Conservation (phyloP, 2,797 vertebrate genomes). For the Sorex maritimensis region DNA sequence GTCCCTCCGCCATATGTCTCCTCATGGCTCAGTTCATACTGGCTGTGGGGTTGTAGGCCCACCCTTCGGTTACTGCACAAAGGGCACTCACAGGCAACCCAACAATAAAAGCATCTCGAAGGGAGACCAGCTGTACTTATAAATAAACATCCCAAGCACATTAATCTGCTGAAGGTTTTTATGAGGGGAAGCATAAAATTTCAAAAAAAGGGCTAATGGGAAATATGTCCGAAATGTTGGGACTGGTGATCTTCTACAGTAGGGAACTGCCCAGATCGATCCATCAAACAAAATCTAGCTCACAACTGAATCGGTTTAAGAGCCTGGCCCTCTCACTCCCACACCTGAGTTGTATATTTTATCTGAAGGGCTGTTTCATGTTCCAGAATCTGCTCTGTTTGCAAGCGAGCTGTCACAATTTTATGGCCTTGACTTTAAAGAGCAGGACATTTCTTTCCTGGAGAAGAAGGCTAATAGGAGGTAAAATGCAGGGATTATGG, state of each 20-base stretch:
- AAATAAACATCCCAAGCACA: constrained; percentile 92
- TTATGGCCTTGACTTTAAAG: constrained; percentile 87
- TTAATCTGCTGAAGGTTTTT: constrained; percentile 93
- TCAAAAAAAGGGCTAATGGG: constrained; percentile 94
- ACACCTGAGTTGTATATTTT: constrained; percentile 88
- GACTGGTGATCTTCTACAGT: constrained; percentile 89
- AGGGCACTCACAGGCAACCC: constrained; percentile 90
- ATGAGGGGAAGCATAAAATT: constrained; percentile 94
- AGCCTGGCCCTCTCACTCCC: constrained; percentile 88
- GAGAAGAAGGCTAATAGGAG: constrained; percentile 87
- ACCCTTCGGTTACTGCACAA: constrained; percentile 88
- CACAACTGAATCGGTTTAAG: constrained; percentile 89
- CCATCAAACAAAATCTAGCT: constrained; percentile 88
- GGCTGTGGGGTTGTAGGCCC: constrained; percentile 86
- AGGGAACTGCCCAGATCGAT: constrained; percentile 86
- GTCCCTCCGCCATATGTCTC: constrained; percentile 78
- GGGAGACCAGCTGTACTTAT: constrained; percentile 92
- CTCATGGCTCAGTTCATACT: constrained; percentile 87
- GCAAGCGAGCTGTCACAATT: constrained; percentile 85
- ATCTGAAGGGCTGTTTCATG: constrained; percentile 89
- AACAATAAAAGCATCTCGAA: constrained; percentile 91
- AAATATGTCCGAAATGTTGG: constrained; percentile 92
- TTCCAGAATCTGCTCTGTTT: constrained; percentile 83
- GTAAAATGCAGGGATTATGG: constrained; percentile 84
- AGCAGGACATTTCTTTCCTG: constrained; percentile 86